Conservation (phyloP, 2,888 invertebrate genomes). For the Lycophotia porphyrea region DNA sequence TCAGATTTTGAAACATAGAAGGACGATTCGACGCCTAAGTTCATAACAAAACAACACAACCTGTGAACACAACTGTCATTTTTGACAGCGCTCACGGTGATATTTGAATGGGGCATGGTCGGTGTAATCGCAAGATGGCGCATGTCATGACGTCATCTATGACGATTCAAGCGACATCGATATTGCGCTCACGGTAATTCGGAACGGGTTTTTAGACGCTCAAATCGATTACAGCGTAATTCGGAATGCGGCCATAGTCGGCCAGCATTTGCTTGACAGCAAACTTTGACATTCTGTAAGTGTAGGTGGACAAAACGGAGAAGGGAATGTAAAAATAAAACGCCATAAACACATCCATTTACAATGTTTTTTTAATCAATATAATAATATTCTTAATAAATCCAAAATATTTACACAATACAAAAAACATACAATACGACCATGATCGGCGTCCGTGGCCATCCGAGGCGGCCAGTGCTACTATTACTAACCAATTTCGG, state of each 20-base stretch:
- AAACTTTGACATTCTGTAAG: not conserved
- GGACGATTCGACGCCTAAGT: too few species aligned
- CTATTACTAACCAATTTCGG: conserved; percentile 64
- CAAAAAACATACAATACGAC: conserved; percentile 89
- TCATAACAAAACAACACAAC: too few species aligned
- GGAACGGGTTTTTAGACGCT: too few species aligned
- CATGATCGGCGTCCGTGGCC: conserved; percentile 84
- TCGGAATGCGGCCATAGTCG: not conserved
- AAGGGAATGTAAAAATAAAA: conserved; percentile 75
- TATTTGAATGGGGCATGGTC: too few species aligned
- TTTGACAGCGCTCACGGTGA: too few species aligned
- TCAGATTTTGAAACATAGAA: too few species aligned
- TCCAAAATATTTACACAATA: conserved; percentile 91
- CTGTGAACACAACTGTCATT: too few species aligned
- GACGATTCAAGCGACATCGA: too few species aligned
- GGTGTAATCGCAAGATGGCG: too few species aligned
- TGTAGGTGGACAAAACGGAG: not conserved
- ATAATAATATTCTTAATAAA: conserved; percentile 90
- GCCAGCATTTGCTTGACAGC: not conserved
- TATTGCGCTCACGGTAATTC: too few species aligned
- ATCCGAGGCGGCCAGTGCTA: conserved; percentile 67
- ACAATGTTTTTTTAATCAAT: conserved; percentile 91
- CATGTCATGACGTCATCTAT: too few species aligned
- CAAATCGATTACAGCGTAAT: too few species aligned
- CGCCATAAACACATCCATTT: conserved; percentile 77